Conservation (phyloP, 2,113 vertebrate genomes). For the Setophaga coronata region DNA sequence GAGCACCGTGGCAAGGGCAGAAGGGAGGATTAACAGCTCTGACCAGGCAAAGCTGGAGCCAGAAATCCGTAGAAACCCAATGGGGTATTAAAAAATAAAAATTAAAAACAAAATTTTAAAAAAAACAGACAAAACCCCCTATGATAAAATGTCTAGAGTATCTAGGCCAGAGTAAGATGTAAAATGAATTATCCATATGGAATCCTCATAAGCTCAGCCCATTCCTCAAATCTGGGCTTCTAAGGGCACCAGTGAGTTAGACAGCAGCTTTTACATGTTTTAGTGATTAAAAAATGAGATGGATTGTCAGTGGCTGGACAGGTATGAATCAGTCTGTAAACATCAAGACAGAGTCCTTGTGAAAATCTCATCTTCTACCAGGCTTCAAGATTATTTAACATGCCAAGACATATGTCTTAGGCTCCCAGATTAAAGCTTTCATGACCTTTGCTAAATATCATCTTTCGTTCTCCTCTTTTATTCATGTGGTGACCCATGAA, state of each 20-base stretch:
- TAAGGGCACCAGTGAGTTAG: not conserved
- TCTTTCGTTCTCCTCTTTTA: not conserved
- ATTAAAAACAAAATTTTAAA: not conserved
- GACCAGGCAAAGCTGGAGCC: not conserved
- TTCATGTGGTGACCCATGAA: slow-evolving; percentile 28
- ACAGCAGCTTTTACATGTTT: not conserved
- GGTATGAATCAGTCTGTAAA: not conserved
- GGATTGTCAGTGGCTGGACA: not conserved
- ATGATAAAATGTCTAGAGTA: not conserved
- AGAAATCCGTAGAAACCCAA: not conserved
- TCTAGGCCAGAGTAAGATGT: not conserved
- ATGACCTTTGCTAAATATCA: slow-evolving; percentile 27
- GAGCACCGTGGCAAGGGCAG: not conserved
- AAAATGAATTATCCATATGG: not conserved
- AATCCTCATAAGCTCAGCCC: not conserved
- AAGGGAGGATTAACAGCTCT: not conserved
- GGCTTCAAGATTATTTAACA: not conserved
- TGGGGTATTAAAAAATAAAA: not conserved
- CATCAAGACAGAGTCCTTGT: not conserved
- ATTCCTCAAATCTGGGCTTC: not conserved
- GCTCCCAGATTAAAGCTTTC: not conserved
- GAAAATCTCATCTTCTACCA: not conserved
- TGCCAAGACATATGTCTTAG: not conserved
- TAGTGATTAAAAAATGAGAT: not conserved
- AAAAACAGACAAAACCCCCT: no score